Conservation (phyloP, 2,113 vertebrate genomes). For the Grallaria varia region DNA sequence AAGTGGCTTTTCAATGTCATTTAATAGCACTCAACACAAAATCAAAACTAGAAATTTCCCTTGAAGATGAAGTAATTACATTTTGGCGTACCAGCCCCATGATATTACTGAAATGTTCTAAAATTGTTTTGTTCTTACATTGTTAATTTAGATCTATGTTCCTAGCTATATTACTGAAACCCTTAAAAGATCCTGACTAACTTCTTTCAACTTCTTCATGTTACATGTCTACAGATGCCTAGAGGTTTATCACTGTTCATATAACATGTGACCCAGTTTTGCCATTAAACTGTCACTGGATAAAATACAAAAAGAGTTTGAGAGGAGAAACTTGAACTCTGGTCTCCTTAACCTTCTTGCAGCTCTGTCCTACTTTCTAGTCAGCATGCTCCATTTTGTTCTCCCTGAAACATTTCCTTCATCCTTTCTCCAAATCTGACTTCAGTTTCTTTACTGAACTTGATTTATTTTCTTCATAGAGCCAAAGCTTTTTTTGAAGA, state of each 20-base stretch:
- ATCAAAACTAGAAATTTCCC: neutral
- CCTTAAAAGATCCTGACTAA: neutral
- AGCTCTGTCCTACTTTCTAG: neutral
- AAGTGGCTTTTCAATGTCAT: neutral
- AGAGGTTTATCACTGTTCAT: neutral
- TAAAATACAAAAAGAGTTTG: neutral
- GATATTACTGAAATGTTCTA: neutral
- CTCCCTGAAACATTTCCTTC: neutral
- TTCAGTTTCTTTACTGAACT: neutral
- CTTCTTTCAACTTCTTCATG: neutral
- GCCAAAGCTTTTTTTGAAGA: neutral
- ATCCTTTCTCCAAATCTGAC: neutral
- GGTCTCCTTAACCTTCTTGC: neutral
- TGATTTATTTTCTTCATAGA: constrained; percentile 10
- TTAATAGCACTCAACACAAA: neutral
- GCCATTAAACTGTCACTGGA: neutral
- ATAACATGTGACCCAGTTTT: neutral
- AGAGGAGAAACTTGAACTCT: neutral
- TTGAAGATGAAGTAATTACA: neutral
- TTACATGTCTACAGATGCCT: neutral
- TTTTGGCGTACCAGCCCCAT: neutral
- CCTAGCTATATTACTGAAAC: neutral
- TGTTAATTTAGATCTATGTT: neutral
- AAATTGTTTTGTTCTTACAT: neutral
- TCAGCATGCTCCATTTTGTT: neutral